Conservation (phyloP, 2,797 vertebrate genomes). For the Hydrophis major region DNA sequence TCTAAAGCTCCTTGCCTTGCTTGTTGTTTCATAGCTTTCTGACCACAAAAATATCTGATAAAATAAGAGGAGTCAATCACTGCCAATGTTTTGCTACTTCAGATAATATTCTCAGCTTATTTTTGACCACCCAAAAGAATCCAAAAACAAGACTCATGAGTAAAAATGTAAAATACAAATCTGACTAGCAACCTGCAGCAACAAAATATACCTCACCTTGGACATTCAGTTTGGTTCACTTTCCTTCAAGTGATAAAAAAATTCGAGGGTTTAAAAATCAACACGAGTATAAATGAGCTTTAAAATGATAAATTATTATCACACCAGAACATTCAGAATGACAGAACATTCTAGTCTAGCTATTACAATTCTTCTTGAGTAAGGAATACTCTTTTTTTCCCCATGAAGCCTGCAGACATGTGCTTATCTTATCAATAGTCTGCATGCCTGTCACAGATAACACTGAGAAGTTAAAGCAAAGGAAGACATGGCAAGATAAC, state of each 20-base stretch:
- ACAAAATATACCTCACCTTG: neutral
- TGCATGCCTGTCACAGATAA: constrained; percentile 28
- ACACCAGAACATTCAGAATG: neutral
- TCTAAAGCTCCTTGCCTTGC: neutral
- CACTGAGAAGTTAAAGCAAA: constrained; percentile 10
- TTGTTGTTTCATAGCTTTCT: neutral
- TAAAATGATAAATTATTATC: constrained; percentile 25
- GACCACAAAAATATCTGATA: neutral
- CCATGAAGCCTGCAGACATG: constrained; percentile 1
- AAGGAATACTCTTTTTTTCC: constrained; percentile 2
- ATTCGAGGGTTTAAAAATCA: neutral
- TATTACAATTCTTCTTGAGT: constrained; percentile 17
- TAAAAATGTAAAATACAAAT: neutral
- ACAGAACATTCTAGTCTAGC: constrained; percentile 22
- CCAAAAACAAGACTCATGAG: neutral
- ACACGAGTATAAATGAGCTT: neutral
- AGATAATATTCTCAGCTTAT: neutral
- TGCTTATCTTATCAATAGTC: constrained; percentile 21
- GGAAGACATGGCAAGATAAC: constrained; percentile 17
- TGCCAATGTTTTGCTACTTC: neutral
- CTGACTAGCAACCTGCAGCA: neutral
- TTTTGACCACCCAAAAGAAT: neutral
- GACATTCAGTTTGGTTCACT: neutral
- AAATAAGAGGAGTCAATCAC: neutral
- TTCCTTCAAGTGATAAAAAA: neutral